Percentiles rank a stretch among this genome's conserved stretches.
These are phyloP conservation scores for Mormyrops attenuatus DNA, from an alignment of 2,797 vertebrate species.

Conservation along the genomic window DNA sequence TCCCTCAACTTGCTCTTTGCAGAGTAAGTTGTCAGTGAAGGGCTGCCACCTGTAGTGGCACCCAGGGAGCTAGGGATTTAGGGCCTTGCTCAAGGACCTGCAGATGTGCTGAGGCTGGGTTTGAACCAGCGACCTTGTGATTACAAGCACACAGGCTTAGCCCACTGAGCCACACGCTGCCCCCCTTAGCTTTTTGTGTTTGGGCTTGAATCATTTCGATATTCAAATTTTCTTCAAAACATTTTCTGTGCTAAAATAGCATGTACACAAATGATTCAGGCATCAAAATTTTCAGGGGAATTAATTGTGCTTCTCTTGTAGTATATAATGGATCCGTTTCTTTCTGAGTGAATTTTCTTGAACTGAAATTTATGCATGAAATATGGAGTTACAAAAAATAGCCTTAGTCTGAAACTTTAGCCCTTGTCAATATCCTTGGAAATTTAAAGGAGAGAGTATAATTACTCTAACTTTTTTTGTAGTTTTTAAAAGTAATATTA, in stretches of 20 bases:
- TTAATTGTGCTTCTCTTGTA: neutral
- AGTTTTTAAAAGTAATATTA: neutral
- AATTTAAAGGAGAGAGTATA: neutral
- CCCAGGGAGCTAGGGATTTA: too few species aligned
- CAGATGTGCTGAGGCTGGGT: too few species aligned
- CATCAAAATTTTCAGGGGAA: neutral
- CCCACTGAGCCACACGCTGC: too few species aligned
- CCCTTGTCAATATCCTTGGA: neutral
- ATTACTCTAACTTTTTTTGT: neutral
- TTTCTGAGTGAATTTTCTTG: neutral
- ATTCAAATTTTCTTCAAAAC: neutral
- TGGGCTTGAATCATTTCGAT: neutral
- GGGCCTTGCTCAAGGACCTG: too few species aligned
- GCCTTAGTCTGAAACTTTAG: neutral
- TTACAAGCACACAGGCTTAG: too few species aligned
- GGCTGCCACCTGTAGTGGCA: too few species aligned
- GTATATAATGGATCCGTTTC: neutral
- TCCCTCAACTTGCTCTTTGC: too few species aligned
- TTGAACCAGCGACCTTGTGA: too few species aligned
- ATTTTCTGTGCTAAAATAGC: neutral
- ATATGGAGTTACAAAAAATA: neutral
- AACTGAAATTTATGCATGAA: neutral
- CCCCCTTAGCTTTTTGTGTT: neutral
- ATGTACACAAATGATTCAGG: neutral
- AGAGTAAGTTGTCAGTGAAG: too few species aligned